Base-by-base conservation (phyloP, 2,888 invertebrate genomes). In the Quadriops clusia region DNA sequence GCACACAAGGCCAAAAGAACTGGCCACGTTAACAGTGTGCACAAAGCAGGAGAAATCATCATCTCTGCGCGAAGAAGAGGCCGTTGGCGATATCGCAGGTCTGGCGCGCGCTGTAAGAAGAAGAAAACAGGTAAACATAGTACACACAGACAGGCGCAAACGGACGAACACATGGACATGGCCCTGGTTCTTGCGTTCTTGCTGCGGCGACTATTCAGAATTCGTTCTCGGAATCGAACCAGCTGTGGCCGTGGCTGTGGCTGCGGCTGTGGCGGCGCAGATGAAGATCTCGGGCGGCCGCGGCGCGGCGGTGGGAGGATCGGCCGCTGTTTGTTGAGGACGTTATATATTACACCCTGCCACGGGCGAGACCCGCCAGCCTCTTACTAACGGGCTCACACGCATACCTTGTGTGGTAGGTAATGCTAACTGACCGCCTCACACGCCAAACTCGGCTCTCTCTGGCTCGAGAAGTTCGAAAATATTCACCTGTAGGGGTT, bases 291-390 rank as follows among this genome's bases (percentile, higher is more conserved):
- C 46, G 46, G 40, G 27, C 35, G 35, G 37, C 32, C 46, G n/a
- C n/a, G n/a, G n/a, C n/a, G n/a, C n/a, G n/a, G n/a, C n/a, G 51
- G 49, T 49, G 48, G 50, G 51, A 47, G 51, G 51, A 48, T 44
- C 44, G 47, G 47, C 46, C 51, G 50, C 49, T 51, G 50, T 51
- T 53, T 51, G 53, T 47, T 48, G 51, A 53, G 47, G 53, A 50
- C 46, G 51, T 53, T 51, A 51, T 53, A 53, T 53, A 53, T 53
- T 53, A 53, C 50, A 51, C 50, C 51, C 53, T 52, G 52, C 51
- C 52, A 52, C 43, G 48, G 50, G 48, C 47, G 48, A 48, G 47
- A 47, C 46, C 45, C 44, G 44, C 47, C 48, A 45, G 49, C 47
- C 49, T 45, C 44, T 46, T 48, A 49, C 50, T 50, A 50, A 50